phyloP scores from a whole-genome alignment of 1,140 invertebrate genomes.

The Drosophila tropicalis region DNA sequence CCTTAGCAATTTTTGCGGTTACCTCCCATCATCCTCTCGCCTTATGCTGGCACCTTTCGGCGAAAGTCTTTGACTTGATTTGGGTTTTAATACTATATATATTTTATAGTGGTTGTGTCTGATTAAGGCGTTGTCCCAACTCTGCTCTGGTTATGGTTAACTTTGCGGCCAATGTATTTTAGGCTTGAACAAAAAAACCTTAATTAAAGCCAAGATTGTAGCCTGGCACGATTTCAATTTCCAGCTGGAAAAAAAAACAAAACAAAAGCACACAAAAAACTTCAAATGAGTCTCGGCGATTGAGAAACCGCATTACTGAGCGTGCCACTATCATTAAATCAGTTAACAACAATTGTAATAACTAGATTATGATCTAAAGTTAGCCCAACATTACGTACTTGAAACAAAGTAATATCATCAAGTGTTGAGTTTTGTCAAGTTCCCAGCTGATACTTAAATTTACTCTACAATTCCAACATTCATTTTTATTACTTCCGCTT shows the following conservation, averaged over 20 bases:
- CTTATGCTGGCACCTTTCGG: conserved; percentile 21
- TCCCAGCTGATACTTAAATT: neutral
- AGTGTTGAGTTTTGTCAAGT: neutral
- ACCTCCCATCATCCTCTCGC: neutral
- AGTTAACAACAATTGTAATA: conserved; percentile 26
- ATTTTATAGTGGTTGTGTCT: conserved; percentile 22
- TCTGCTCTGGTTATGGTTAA: conserved; percentile 32
- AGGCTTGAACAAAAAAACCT: conserved; percentile 45
- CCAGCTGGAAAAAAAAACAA: conserved; percentile 44
- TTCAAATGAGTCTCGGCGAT: conserved; percentile 11
- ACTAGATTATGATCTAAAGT: conserved; percentile 32
- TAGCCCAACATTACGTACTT: conserved; percentile 4
- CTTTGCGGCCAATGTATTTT: conserved; percentile 32
- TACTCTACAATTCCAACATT: neutral
- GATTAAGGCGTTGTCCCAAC: conserved; percentile 67
- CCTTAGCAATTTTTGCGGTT: conserved; percentile 48
- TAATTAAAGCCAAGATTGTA: conserved; percentile 70
- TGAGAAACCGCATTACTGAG: conserved; percentile 36
- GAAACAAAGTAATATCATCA: neutral
- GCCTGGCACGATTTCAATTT: conserved; percentile 65
- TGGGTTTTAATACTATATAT: conserved; percentile 31
- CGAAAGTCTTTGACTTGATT: conserved; percentile 68
- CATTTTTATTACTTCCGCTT: neutral
- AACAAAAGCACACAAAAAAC: neutral
- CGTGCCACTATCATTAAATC: conserved; percentile 55